A percentile compares a stretch with the other conserved stretches of the same genome.
Conservation (phyloP, 2,797 vertebrate genomes). For the Spea hammondii region DNA sequence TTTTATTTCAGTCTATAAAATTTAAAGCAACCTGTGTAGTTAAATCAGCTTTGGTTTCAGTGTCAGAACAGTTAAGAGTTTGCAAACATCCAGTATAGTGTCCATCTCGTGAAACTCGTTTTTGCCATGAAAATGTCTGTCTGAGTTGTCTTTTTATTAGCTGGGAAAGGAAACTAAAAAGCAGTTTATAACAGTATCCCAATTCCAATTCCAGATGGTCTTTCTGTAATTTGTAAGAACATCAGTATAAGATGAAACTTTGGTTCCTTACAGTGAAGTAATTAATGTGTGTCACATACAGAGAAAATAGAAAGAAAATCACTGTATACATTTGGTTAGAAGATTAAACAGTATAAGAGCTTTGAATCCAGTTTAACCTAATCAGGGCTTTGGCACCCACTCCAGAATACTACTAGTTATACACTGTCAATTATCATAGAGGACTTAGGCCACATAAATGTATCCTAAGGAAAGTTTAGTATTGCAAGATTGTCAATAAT, state of each 20-base stretch:
- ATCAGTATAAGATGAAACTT: slow-evolving; percentile 58
- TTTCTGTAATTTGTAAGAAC: slow-evolving; percentile 68
- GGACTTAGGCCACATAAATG: slow-evolving; percentile 88
- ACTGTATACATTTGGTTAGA: background rate
- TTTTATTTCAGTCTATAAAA: slow-evolving; percentile 74
- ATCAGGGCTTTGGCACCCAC: too few relatives aligned
- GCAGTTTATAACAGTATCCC: slow-evolving; percentile 66
- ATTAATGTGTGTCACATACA: slow-evolving; percentile 63
- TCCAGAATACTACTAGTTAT: slow-evolving; percentile 56
- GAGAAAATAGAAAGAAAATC: slow-evolving; percentile 44
- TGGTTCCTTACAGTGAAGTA: slow-evolving; percentile 44
- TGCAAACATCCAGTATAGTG: slow-evolving; percentile 78
- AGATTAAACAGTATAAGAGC: slow-evolving; percentile 8
- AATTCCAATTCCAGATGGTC: slow-evolving; percentile 77
- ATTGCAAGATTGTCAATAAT: slow-evolving; percentile 98
- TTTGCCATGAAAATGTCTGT: slow-evolving; percentile 46
- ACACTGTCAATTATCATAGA: slow-evolving; percentile 62
- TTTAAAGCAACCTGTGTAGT: slow-evolving; percentile 90
- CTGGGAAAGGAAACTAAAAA: slow-evolving; percentile 31
- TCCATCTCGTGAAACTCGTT: slow-evolving; percentile 70
- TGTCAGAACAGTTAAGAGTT: slow-evolving; percentile 83
- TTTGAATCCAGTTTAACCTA: slow-evolving; percentile 60
- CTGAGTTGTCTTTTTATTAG: slow-evolving; percentile 64
- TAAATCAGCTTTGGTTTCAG: slow-evolving; percentile 99
- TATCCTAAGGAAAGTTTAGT: slow-evolving; percentile 79